Base-by-base conservation (phyloP, 2,113 vertebrate genomes). In the Chionodraco myersi region DNA sequence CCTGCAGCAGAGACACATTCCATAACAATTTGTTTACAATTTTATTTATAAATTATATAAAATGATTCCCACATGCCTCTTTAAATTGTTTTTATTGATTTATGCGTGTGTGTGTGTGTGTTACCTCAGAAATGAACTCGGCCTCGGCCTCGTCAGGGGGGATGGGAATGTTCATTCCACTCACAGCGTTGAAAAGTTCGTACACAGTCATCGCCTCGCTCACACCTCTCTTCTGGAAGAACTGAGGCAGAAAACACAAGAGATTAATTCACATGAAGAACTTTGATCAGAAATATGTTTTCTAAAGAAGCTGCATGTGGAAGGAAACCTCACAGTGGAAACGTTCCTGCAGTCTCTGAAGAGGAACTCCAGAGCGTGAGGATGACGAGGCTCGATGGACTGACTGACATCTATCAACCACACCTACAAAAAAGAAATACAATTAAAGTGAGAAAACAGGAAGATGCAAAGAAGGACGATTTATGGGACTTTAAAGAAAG, bases 331-430 rank as follows among this genome's bases (percentile, higher is more conserved):
- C 95, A 99, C 97, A 95, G 97, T 97, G 71, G 97, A 94, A 57
- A 99, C 96, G 68, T 99, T 99, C 86, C 94, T 96, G 83, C 98
- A 99, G 94, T 99, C 98, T 85, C 97, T 95, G 92, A 97, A 99
- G 68, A 99, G 95, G 92, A 99, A 99, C 88, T 99, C 95, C 64
- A 99, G 94, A 16, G 96, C 96, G 8, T 99, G 97, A 80, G 98
- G 98, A 73, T 99, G 97, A 3, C 95, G 97, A 21, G 97, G 97
- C 87, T 99, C 97, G 14, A 99, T 95, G 10, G 98, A 98, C 64
- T 67, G 64, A 67, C 64, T 34, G 5, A 67, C 64, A 11, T 67
- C 64, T 3, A 99, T 99, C 83, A 99, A 83, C 97, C 97, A 99
- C 10, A 98, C 97, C 98, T 99, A 72, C 30, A 62, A 5, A 62